A percentile compares a stretch with the other conserved stretches of the same genome.
phyloP scores from a whole-genome alignment of 2,797 vertebrate species.

The Macrochelys suwanniensis region DNA sequence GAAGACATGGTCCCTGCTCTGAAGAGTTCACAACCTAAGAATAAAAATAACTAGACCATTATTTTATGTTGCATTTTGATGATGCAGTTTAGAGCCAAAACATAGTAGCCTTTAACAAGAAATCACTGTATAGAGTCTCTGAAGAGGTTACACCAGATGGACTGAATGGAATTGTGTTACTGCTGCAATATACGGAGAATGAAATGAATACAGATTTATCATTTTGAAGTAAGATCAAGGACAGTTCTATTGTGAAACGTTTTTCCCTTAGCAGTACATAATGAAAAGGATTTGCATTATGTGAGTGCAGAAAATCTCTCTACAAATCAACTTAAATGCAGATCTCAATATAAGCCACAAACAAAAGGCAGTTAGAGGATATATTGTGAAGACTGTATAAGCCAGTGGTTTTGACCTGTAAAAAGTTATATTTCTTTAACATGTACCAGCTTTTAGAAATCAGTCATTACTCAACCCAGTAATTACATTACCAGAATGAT shows the following conservation, averaged over 20 bases:
- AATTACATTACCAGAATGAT: conserved; percentile 63
- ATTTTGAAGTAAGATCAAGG: conserved; percentile 71
- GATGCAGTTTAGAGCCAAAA: background rate
- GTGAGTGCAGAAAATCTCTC: conserved; percentile 62
- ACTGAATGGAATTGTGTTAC: conserved; percentile 63
- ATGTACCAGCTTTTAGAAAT: conserved; percentile 57
- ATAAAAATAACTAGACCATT: conserved; percentile 22
- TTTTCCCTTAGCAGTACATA: conserved; percentile 50
- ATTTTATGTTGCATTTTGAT: background rate
- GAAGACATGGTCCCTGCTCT: background rate
- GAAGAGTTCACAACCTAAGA: background rate
- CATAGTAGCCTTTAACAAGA: conserved; percentile 28
- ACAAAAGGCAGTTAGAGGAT: conserved; percentile 53
- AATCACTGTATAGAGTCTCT: conserved; percentile 39
- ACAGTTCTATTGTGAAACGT: background rate
- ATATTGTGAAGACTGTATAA: background rate
- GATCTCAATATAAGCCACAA: conserved; percentile 19
- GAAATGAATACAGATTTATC: conserved; percentile 67
- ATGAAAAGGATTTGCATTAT: conserved; percentile 64
- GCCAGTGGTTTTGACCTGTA: background rate
- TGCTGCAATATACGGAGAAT: conserved; percentile 53
- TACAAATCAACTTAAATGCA: conserved; percentile 35
- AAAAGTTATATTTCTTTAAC: background rate
- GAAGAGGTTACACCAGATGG: conserved; percentile 45
- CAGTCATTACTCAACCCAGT: conserved; percentile 28